Base-by-base conservation (phyloP, 2,888 invertebrate genomes). In the Lepidonotus clava region DNA sequence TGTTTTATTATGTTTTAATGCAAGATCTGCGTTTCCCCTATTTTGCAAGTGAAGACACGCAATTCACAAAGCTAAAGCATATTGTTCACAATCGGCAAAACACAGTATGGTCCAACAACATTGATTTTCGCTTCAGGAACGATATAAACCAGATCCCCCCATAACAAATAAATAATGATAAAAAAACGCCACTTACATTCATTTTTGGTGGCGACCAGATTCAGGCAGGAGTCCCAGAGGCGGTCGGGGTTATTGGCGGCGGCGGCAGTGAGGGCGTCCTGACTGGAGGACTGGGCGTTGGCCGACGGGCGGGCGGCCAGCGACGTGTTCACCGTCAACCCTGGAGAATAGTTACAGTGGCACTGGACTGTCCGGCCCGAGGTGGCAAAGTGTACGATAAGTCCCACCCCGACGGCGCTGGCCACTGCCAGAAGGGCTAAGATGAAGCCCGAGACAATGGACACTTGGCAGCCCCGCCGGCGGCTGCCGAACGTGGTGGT, bases 301-400 rank as follows among this genome's bases (percentile, higher is more conserved):
- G 8, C 21, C 8, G 18, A 46, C 8, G 46, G 8, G 8, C 24
- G 66, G 66, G 66, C 32, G 11, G 46, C 46, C 38, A 38, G 24
- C 32, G n/a, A 34, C 8, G 77, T 77, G 77, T 77, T 77, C n/a
- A 24, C 24, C 32, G 51, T 61, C 1, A 71, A 21, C 5, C 36
- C 71, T 8, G 71, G 71, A 0, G 36, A 51, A 41, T 87, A 89
- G n/a, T 85, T 87, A 71, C 90, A 90, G 18, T 89, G 87, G 84
- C 91, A 91, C 51, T 90, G 89, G 18, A 91, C 83, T 11, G 88
- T 87, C 96, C 96, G 88, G 95, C 95, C 89, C 6, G 80, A 41
- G 18, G 89, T 89, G 0, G 92, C 91, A 87, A 92, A 91, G 86
- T 91, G 90, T 34, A 92, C 92, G 34, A 92, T 90, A 21, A 92